Evolutionary conservation across 2,888 invertebrate species (phyloP), one percentile per base, ranked within the genome.

Genomic region (Latrodectus hesperus): DNA sequence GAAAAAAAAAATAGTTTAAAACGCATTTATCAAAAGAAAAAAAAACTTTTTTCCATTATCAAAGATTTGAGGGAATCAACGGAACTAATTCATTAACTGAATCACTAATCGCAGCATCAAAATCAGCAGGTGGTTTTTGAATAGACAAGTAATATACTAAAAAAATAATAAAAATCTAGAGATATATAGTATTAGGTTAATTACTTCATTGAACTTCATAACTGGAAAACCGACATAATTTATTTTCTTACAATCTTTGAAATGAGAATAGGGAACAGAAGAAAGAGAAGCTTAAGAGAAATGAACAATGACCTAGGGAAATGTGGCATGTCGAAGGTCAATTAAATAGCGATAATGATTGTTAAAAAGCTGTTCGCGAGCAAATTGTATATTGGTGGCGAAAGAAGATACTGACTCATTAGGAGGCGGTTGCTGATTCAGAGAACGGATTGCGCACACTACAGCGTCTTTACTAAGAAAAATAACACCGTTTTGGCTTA

Each of bases 401-500:
- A 65, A n/a, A 73, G 73, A 68, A 72, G 14, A 67, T 70, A n/a
- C 38, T 49, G 78, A 64, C 70, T 49, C 78, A 79, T 53, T 53
- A 51, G n/a, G 16, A 22, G 52, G 68, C 70, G 78, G 78, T 78
- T 68, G 53, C 78, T 67, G 78, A 78, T 68, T 67, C 68, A 67
- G 38, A 16, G 26, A 22, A 49, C n/a, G 52, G 49, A 38, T 38
- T 53, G n/a, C 17, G 53, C 22, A 60, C 11, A 2, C 16, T 11
- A 55, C 55, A 60, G 9, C 73, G 53, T n/a, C 73, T 72, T 49
- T 49, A 26, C 16, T 1, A 16, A 8, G 16, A 22, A 70, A 70
- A 38, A 38, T 49, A 12, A 38, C 38, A 38, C 3, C 11, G 16
- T 49, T 10, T 22, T 4, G 12, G 70, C 38, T 16, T 70, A n/a